These are phyloP conservation scores for Paedocypris micromegethes DNA, from an alignment of 2,797 vertebrate species.

Conservation along the genomic window DNA sequence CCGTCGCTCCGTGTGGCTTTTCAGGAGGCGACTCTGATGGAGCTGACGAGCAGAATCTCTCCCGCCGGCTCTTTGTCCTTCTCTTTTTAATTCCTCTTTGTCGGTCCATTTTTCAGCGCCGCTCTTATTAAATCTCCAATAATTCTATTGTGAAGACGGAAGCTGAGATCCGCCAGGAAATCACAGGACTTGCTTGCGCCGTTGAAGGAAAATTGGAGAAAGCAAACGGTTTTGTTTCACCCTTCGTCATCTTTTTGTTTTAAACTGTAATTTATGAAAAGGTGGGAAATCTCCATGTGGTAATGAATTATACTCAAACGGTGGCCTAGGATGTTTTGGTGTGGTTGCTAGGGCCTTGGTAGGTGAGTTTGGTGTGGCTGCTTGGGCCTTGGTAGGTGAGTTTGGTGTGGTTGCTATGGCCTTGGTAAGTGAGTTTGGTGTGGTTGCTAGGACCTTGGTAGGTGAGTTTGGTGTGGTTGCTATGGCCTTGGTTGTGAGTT, in stretches of 20 bases:
- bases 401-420: too few relatives aligned
- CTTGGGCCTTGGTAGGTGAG: too few relatives aligned
- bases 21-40: slow-evolving; percentile 32
- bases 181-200: not conserved
- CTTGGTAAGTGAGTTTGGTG: not conserved
- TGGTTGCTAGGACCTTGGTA: not conserved
- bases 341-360: too few relatives aligned
- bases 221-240: not conserved
- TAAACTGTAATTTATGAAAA: not conserved
- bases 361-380: too few relatives aligned
- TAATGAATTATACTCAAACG: too few relatives aligned
- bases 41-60: slow-evolving; percentile 34
- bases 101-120: slow-evolving; percentile 10
- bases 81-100: slow-evolving; percentile 11
- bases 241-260: not conserved
- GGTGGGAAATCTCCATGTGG: too few relatives aligned
- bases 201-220: not conserved
- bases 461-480: not conserved
- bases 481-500: not conserved
- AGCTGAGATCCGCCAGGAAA: slow-evolving; percentile 13
- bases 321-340: too few relatives aligned
- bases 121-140: slow-evolving; percentile 32
- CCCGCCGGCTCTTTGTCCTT: slow-evolving; percentile 2
- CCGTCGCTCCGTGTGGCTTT: not conserved
- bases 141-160: slow-evolving; percentile 37